Percentiles rank a stretch among this genome's conserved stretches.
Evolutionary conservation across 2,113 vertebrate species (phyloP).

Genomic region (Loxodonta africana): DNA sequence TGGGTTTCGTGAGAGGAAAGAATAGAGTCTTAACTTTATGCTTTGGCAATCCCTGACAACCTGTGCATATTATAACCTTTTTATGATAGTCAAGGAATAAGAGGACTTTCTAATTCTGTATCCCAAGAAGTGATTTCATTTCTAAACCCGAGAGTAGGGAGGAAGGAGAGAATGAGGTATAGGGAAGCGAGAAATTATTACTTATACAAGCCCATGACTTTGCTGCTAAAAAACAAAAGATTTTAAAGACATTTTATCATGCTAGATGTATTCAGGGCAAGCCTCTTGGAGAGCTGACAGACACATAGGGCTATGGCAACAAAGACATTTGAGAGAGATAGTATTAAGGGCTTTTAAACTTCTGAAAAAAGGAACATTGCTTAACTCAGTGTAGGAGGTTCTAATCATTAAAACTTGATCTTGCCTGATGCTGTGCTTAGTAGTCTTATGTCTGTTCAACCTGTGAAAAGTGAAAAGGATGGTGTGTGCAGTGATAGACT

Average conservation of each 20-base stretch:
- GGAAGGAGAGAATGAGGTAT: background rate
- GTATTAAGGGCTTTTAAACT: background rate
- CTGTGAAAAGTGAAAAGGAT: constrained; percentile 1
- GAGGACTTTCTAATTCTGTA: constrained; percentile 1
- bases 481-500: background rate
- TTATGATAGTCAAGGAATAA: background rate
- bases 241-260: background rate
- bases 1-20: background rate
- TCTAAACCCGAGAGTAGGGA: background rate
- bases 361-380: background rate
- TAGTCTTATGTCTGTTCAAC: background rate
- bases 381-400: background rate
- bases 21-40: background rate
- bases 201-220: background rate
- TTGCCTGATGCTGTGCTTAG: background rate
- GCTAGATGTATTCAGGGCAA: background rate
- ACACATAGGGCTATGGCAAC: background rate
- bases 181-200: background rate
- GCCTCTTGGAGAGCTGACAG: background rate
- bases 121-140: background rate
- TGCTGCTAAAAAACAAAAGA: background rate
- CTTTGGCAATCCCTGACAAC: background rate
- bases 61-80: background rate
- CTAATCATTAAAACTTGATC: background rate
- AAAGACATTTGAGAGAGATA: background rate